These are phyloP conservation scores for Drosophila nr. perissopoda DNA, from an alignment of 2,888 invertebrate species.

Conservation along the genomic window DNA sequence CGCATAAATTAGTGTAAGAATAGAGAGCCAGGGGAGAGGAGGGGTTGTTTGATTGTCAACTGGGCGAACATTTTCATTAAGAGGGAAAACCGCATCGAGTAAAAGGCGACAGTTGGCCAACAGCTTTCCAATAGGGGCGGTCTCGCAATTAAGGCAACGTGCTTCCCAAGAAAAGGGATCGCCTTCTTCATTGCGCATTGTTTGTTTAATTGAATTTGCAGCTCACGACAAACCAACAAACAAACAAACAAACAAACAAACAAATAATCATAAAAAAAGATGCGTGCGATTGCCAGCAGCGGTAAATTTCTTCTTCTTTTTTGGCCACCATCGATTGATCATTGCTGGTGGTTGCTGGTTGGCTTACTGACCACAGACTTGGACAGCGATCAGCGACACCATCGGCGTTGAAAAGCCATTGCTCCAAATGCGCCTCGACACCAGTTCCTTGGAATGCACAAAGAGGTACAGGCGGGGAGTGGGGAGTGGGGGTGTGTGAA, in stretches of 20 bases:
- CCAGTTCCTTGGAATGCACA: conserved; percentile 65
- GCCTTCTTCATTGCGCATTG: conserved; percentile 49
- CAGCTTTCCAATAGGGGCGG: conserved; percentile 60
- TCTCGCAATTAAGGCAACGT: conserved; percentile 57
- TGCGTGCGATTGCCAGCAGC: conserved; percentile 58
- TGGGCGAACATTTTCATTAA: conserved; percentile 65
- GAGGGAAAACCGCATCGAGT: conserved; percentile 15
- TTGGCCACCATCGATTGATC: conserved; percentile 61
- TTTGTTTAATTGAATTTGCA: conserved; percentile 73
- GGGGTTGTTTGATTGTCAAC: conserved; percentile 40
- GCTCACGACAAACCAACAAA: conserved; percentile 54
- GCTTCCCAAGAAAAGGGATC: conserved; percentile 47
- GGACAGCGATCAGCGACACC: conserved; percentile 67
- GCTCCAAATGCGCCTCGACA: conserved; percentile 47
- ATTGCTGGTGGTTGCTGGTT: conserved; percentile 24
- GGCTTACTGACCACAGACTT: conserved; percentile 1
- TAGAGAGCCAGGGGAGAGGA: background rate
- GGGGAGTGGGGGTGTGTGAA: background rate
- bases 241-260: conserved; percentile 17
- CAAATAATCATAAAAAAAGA: conserved; percentile 29
- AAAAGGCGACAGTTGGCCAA: conserved; percentile 35
- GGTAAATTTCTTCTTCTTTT: conserved; percentile 58
- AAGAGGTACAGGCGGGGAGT: background rate
- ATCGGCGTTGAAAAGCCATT: conserved; percentile 75
- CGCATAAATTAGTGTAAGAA: conserved; percentile 66